A percentile compares a stretch with the other conserved stretches of the same genome.
These are phyloP conservation scores for Harmothoe impar DNA, from an alignment of 2,888 invertebrate genomes.

Conservation along the genomic window DNA sequence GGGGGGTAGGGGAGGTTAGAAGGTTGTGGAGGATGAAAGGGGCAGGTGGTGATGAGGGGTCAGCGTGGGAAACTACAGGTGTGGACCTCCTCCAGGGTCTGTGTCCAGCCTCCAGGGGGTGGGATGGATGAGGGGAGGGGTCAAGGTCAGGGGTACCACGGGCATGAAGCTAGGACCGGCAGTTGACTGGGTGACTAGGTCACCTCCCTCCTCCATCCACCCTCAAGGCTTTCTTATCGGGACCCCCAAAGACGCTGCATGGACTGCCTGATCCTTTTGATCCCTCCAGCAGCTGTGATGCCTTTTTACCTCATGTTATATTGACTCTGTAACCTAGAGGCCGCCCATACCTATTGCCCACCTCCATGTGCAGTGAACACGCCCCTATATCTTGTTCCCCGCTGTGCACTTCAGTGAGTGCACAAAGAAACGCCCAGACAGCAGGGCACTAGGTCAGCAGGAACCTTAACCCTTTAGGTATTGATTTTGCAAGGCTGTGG, in stretches of 20 bases:
- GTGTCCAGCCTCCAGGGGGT: background rate
- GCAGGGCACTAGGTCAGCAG: conserved; percentile 34
- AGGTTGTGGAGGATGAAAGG: background rate
- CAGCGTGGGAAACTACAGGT: conserved; percentile 24
- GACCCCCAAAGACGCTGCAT: background rate
- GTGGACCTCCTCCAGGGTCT: conserved; percentile 34
- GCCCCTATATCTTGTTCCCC: background rate
- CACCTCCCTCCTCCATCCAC: background rate
- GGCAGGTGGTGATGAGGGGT: background rate
- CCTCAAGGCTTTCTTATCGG: background rate
- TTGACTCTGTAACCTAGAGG: background rate
- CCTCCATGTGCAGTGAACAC: background rate
- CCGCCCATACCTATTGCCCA: background rate
- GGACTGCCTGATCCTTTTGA: background rate
- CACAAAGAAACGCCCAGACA: background rate
- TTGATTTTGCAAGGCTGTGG: background rate
- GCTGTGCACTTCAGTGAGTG: conserved; percentile 3
- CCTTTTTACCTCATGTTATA: background rate
- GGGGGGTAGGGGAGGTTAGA: background rate
- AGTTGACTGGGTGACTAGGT: conserved; percentile 42
- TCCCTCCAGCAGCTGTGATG: conserved; percentile 10
- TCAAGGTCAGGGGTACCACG: background rate
- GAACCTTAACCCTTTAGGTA: background rate
- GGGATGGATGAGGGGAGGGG: background rate
- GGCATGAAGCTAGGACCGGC: too few relatives aligned